Evolutionary conservation across 2,797 vertebrate species (phyloP), one percentile per base, ranked within the genome.

Genomic region (Eupleurogrammus muticus): DNA sequence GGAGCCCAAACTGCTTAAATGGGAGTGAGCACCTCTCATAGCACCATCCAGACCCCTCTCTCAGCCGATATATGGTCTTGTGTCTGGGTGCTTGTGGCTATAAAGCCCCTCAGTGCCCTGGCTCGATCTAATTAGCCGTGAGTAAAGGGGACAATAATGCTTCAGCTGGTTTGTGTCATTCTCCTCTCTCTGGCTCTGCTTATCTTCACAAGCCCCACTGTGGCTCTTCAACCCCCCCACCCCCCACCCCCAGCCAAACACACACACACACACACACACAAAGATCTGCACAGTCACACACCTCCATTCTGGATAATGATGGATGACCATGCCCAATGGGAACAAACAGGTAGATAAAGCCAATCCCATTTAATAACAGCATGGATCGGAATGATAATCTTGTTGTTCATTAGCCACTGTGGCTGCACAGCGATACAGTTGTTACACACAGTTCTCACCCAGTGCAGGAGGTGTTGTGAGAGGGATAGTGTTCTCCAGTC

Each of bases 121-220:
- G 80, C 92, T 93, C 89, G 70, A 93, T 93, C 93, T 94, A 94
- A 95, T 95, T 94, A 94, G 88, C 90, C 83, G 76, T 88, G 91
- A 93, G 93, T 91, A 93, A 93, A 94, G 92, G 90, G 93, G 90
- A 94, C 92, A 94, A 94, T 94, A 92, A 93, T 92, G 92, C 91
- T 91, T 93, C 92, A 90, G 91, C 93, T 95, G 94, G 92, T 93
- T 90, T 94, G 86, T 93, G 92, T 94, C 93, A 93, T 92, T 92
- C 90, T 91, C 88, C 66, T 89, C 87, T 91, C 80, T 84, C 85
- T 87, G 86, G 70, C 81, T 93, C 90, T 93, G 93, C 93, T 94
- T 94, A 94, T 94, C 92, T 92, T 93, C 92, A 92, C 87, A 83
- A 89, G 84, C 78, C 88, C 87, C 90, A 89, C 85, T 84, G 85